Base-by-base conservation (phyloP, 2,113 vertebrate genomes). In the Dissostichus mawsoni region DNA sequence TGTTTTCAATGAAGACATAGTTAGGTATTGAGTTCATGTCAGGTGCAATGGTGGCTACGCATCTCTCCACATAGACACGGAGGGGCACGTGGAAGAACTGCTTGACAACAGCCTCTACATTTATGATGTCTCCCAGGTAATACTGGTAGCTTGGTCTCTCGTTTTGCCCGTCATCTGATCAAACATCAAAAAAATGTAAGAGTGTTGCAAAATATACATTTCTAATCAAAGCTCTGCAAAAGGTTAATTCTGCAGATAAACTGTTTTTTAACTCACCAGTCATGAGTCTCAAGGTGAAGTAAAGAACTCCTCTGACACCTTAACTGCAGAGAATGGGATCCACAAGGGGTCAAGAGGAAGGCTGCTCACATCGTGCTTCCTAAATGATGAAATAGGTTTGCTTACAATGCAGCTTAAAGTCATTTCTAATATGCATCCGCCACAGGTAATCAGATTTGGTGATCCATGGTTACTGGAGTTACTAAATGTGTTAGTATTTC, bases 331-430 rank as follows among this genome's bases (percentile, higher is more conserved):
- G n/a, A 84, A 94, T 1, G 94, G 91, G 12, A 93, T 44, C 94
- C 94, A 95, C 3, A 56, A 6, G 4, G 95, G 94, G 12, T 76
- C 23, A 9, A 95, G 71, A 11, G 91, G 51, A 18, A 83, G 72
- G 65, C 93, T 92, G 87, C 91, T 94, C 83, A 95, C 91, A 45
- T 94, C 92, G 51, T 93, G 90, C 55, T 81, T 92, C 88, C 95
- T 95, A 59, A 74, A 81, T 6, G 47, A 70, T 66, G 36, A 76
- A 76, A 86, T 0, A 41, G 11, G 8, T 56, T 77, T 23, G 1
- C 2, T 59, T 56, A 59, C 0, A 59, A 64, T 45, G 3, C 52
- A 75, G 17, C 25, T 20, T n/a, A 18, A 59, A 41, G 8, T 58
- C 1, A 57, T 10, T 62, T 25, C 20, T 13, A 65, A 75, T 16